Evolutionary conservation across 2,888 invertebrate genomes (phyloP), one percentile per base, ranked within the genome.

Genomic region (Mechanitis messenoides): DNA sequence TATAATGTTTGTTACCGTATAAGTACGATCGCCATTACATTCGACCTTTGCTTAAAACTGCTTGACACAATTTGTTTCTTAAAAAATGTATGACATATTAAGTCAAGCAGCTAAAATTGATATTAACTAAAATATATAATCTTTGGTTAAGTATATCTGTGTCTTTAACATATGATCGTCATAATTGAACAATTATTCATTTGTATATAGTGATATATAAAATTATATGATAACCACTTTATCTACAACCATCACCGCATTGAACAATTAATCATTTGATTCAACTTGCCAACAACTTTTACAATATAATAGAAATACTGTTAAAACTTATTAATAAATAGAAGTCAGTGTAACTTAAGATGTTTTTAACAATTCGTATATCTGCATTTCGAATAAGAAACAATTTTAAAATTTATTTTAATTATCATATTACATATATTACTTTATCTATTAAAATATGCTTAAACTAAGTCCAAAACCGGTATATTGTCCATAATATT

Each of bases 131-230:
- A 54, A 60, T 53, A 58, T 62, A 65, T 54, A 58, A 66, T 69
- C 69, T 70, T 70, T 69, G 70, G 69, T 67, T 67, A 70, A 63
- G 54, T 61, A 64, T 59, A 63, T 56, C 50, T 64, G 60, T 60
- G 62, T 59, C 56, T 65, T 61, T 60, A 62, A 60, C 56, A 64
- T 58, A 59, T 56, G 56, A 65, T 58, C 60, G 47, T 65, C 58
- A 50, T 63, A 67, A 62, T 64, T 68, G 62, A 63, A 67, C 60
- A 59, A 64, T 31, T 50, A 50, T 50, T 31, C 7, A n/a, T 47
- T 46, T 47, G 3, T 20, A 47, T n/a, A 47, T 47, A 47, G n/a
- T 47, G 47, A 20, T 20, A 28, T 20, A 47, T n/a, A 20, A 20
- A 47, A 47, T 20, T 20, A 47, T 47, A 47, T 47, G 35, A 20